Evolutionary conservation across 1,140 invertebrate genomes (phyloP), one percentile per base, ranked within the genome.

Genomic region (Drosophila funebris): DNA sequence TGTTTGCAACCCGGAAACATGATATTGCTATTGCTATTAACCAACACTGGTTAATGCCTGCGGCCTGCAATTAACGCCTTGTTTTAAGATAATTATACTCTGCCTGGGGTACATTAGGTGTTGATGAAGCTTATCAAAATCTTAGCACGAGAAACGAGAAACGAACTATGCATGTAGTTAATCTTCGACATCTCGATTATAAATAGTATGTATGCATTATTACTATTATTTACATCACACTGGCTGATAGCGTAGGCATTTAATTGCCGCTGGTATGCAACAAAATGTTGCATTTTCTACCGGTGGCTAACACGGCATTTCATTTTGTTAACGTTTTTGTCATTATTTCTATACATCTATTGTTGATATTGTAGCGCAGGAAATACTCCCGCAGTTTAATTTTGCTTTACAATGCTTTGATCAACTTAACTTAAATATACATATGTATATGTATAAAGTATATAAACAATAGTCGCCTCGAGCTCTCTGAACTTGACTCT

Each of bases 401-500:
- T 67, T 73, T 57, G 20, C 61, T 44, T 64, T 29, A 60, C 48
- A 52, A 52, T 52, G 16, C 48, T 9, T 36, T 44, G 58, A 31
- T 61, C 36, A 52, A 39, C 31, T 63, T 41, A 66, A 13, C 31
- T 44, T n/a, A n/a, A n/a, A 66, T 8, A 29, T 63, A 20, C 56
- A 56, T 14, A 18, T 43, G 27, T 60, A 41, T 57, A 13, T 29
- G 27, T 13, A 58, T 50, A 58, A 64, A 29, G 36, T 62, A 66
- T 53, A 67, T 62, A 78, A 33, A 80, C 80, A 84, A 85, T 77
- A 43, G 54, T 6, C 60, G 81, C 76, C 68, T 31, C 56, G 37
- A 68, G 73, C 68, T 64, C 52, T 84, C 57, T 53, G 69, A 78
- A 82, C 78, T 81, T 81, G 78, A 82, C 78, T n/a, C n/a, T n/a